A percentile compares a stretch with the other conserved stretches of the same genome.
These are phyloP conservation scores for Rostratula benghalensis DNA, from an alignment of 2,113 vertebrate genomes.

Conservation along the genomic window DNA sequence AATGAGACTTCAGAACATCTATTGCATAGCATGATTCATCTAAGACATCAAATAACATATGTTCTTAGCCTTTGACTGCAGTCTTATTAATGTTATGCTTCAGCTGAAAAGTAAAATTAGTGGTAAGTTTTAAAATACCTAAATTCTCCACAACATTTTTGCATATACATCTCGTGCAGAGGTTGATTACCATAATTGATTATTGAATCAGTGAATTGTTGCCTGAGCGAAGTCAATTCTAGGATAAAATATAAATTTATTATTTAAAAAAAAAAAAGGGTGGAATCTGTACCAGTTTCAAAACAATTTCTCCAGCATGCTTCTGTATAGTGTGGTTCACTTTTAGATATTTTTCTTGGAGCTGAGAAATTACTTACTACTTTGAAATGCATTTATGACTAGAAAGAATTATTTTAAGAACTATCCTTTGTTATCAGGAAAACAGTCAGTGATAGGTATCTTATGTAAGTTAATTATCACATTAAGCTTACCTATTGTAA, in stretches of 20 bases:
- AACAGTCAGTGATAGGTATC: slow-evolving; percentile 33
- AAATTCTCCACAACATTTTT: slow-evolving; percentile 19
- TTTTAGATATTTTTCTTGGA: slow-evolving; percentile 14
- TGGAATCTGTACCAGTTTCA: not conserved
- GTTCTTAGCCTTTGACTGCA: slow-evolving; percentile 54
- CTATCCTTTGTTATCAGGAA: slow-evolving; percentile 36
- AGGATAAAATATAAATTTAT: not conserved
- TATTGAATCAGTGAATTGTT: not conserved
- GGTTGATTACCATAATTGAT: not conserved
- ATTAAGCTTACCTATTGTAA: slow-evolving; percentile 52
- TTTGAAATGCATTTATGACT: slow-evolving; percentile 1
- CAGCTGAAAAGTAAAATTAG: slow-evolving; percentile 38
- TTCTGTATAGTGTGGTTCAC: not conserved
- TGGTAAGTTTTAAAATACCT: slow-evolving; percentile 59
- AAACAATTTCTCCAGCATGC: slow-evolving; percentile 22
- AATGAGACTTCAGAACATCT: slow-evolving; percentile 32
- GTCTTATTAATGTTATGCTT: slow-evolving; percentile 52
- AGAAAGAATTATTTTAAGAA: slow-evolving; percentile 21
- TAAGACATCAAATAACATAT: slow-evolving; percentile 62
- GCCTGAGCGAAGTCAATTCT: not conserved
- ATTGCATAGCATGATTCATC: slow-evolving; percentile 45
- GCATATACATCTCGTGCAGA: not conserved
- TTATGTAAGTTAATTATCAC: slow-evolving; percentile 53
- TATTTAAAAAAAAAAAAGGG: too few species aligned
- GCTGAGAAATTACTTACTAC: not conserved